Percentiles rank a stretch among this genome's conserved stretches.
Conservation (phyloP, 2,113 vertebrate species). For the Gymnarchus niloticus region DNA sequence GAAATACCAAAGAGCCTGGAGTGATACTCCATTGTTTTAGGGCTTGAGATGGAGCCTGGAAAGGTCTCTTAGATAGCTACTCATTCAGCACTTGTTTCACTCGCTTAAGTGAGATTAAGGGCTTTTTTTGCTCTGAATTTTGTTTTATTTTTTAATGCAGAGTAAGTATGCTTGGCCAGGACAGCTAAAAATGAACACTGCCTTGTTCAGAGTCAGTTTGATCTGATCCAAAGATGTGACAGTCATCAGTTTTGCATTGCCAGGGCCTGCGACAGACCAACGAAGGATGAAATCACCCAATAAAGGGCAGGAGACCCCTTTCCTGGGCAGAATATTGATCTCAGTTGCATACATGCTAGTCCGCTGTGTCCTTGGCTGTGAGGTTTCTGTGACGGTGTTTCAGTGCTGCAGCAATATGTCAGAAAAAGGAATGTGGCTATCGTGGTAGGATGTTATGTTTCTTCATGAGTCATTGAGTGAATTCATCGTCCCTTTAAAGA, state of each 20-base stretch:
- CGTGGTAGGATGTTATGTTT: background rate
- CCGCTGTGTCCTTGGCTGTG: background rate
- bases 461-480: background rate
- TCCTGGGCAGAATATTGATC: background rate
- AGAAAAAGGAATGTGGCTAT: background rate
- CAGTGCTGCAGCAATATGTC: background rate
- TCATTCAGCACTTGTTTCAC: background rate
- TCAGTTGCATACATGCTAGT: background rate
- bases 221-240: background rate
- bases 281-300: background rate
- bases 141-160: background rate
- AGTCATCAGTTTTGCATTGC: background rate
- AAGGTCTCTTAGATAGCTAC: background rate
- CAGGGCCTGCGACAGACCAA: background rate
- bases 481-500: background rate
- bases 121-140: background rate
- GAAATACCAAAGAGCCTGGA: background rate
- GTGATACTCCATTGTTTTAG: background rate
- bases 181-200: background rate
- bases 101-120: background rate
- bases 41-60: background rate
- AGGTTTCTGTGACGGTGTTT: background rate
- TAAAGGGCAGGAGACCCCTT: background rate
- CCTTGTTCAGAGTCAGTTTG: background rate
- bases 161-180: background rate